phyloP scores from a whole-genome alignment of 2,113 vertebrate genomes.

The Pogonocichla stellata region DNA sequence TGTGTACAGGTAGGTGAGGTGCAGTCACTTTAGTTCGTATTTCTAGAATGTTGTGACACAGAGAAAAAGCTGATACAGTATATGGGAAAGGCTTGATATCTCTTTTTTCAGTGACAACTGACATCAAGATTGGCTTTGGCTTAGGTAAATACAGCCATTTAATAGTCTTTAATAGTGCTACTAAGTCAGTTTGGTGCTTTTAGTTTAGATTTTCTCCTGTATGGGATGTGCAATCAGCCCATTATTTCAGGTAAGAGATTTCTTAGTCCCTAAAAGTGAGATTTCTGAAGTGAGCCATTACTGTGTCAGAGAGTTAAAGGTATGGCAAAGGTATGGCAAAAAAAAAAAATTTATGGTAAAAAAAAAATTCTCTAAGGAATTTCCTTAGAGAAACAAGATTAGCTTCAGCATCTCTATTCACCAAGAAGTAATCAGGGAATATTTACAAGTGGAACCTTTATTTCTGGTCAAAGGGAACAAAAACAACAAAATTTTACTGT shows the following conservation, averaged over 20 bases:
- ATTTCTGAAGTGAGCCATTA: not conserved
- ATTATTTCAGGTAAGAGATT: not conserved
- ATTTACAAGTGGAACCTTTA: not conserved
- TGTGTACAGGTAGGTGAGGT: not conserved
- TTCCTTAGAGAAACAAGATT: not conserved
- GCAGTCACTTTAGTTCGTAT: not conserved
- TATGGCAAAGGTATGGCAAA: rapidly evolving
- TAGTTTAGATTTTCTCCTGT: not conserved
- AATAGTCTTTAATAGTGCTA: not conserved
- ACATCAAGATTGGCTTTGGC: not conserved
- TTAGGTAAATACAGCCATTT: not conserved
- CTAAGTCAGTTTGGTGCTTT: not conserved
- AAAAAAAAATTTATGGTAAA: not conserved
- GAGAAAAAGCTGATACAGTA: not conserved
- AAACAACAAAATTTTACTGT: not conserved
- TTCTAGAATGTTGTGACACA: not conserved
- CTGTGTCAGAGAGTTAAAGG: not conserved
- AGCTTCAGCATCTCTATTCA: not conserved
- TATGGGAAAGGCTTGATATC: not conserved
- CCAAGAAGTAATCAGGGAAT: not conserved
- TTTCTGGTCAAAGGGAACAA: not conserved
- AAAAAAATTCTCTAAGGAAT: not conserved
- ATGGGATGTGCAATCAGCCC: not conserved
- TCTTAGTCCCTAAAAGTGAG: not conserved
- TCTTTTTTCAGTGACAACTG: not conserved